Conservation (phyloP, 1,140 invertebrate genomes). For the Hylyphantes graminicola region DNA sequence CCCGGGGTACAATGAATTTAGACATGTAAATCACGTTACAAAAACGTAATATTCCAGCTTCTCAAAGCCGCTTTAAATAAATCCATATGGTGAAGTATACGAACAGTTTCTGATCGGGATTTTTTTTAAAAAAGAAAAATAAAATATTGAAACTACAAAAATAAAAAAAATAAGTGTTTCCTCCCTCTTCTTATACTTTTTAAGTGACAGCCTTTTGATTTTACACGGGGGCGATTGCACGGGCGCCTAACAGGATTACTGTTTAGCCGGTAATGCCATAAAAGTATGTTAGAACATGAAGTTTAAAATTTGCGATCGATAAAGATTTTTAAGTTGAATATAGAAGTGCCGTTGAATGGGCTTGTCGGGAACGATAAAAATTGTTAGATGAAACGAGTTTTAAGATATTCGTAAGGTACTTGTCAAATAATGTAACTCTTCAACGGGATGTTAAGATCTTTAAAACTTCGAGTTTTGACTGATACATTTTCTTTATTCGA, state of each 20-base stretch:
- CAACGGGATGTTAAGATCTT: no score
- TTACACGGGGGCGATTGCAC: constrained; percentile 36
- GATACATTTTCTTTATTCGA: no score
- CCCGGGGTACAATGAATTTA: constrained; percentile 49
- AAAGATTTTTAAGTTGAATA: constrained; percentile 39
- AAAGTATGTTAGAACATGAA: constrained; percentile 21
- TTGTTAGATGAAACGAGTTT: no score
- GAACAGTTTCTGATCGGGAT: neutral
- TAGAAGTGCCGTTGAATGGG: neutral
- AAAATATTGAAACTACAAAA: neutral
- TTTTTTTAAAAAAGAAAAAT: neutral
- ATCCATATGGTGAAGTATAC: constrained; percentile 23
- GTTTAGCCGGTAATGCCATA: constrained; percentile 51
- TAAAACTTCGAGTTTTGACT: no score
- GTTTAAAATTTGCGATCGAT: constrained; percentile 37
- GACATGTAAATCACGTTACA: constrained; percentile 54
- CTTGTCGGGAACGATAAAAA: no score
- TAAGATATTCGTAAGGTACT: no score
- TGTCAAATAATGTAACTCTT: no score
- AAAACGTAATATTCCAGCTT: constrained; percentile 55
- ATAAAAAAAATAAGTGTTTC: constrained; percentile 19
- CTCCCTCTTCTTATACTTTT: constrained; percentile 19
- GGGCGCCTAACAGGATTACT: constrained; percentile 39
- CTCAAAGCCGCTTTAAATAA: constrained; percentile 48
- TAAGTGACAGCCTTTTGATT: constrained; percentile 54